A percentile compares a stretch with the other conserved stretches of the same genome.
These are phyloP conservation scores for Ectemnius cavifrons DNA, from an alignment of 2,888 invertebrate species.

Conservation along the genomic window DNA sequence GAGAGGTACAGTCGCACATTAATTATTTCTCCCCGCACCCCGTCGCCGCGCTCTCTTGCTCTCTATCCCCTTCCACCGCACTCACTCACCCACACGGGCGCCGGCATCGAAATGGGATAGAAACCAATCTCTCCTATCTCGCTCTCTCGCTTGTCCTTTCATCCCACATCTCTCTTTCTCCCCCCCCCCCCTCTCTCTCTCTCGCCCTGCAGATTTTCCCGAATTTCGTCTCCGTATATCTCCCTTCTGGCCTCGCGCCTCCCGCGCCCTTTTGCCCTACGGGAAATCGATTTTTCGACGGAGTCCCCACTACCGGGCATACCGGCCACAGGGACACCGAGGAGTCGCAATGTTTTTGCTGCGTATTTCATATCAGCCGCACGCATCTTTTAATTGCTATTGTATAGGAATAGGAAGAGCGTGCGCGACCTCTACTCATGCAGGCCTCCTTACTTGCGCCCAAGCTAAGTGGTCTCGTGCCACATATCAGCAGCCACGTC, in stretches of 20 bases:
- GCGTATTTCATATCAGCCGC: slow-evolving; percentile 53
- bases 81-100: slow-evolving; percentile 64
- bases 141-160: slow-evolving; percentile 34
- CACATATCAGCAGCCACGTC: neutral
- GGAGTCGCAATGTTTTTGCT: slow-evolving; percentile 58
- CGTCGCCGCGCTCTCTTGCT: slow-evolving; percentile 33
- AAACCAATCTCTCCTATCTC: slow-evolving; percentile 59
- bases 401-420: slow-evolving; percentile 52
- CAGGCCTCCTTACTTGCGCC: slow-evolving; percentile 39
- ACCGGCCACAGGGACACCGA: slow-evolving; percentile 43
- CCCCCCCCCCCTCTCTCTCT: slow-evolving; percentile 8
- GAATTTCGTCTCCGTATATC: slow-evolving; percentile 61
- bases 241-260: slow-evolving; percentile 52
- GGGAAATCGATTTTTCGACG: slow-evolving; percentile 74
- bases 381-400: slow-evolving; percentile 59
- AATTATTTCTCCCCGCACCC: slow-evolving; percentile 74
- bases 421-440: slow-evolving; percentile 51
- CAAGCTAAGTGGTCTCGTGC: slow-evolving; percentile 19
- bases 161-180: slow-evolving; percentile 21
- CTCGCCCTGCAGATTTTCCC: slow-evolving; percentile 60
- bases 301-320: slow-evolving; percentile 62
- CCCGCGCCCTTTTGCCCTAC: slow-evolving; percentile 66
- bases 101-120: slow-evolving; percentile 56
- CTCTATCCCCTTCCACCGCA: slow-evolving; percentile 56
- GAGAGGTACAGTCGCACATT: slow-evolving; percentile 74